Evolutionary conservation across 2,113 vertebrate genomes (phyloP), one percentile per base, ranked within the genome.

Genomic region (Lutjanus erythropterus): DNA sequence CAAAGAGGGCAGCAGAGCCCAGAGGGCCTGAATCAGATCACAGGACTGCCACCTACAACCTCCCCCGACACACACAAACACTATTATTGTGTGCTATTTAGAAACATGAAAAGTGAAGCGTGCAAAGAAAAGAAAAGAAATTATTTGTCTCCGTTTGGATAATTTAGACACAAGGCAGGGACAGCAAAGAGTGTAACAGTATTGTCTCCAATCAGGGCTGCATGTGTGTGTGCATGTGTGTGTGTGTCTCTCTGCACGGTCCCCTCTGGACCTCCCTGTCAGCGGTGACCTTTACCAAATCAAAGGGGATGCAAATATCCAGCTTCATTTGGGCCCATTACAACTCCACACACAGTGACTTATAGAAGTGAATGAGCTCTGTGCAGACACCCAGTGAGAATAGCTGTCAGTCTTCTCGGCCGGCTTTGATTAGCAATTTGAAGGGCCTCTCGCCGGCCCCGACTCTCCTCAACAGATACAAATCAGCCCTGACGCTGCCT

Each of bases 261-360:
- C 73, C 80, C 83, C 81, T 14, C 59, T 29, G 77, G 91, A 83
- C 78, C 67, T 52, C 27, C 44, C 84, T 91, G 92, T 92, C 91
- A 94, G 83, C 35, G 5, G 23, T 92, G 93, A 93, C 93, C 92
- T 94, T 94, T 92, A 82, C 66, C 55, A 84, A 88, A 87, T 89
- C 82, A 91, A 92, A 94, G 84, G 80, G 82, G 86, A 92, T 93
- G 93, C 92, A 91, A 91, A 94, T 92, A 80, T 72, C 74, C 84
- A 47, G 89, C 89, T 90, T 90, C 82, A 88, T 91, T 91, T 92
- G 64, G 85, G 80, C 49, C 80, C 25, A 71, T 86, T 86, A 89
- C 73, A 80, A 56, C 77, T 82, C 44, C 76, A 78, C 81, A 71
- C 77, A 61, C 84, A 77, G 41, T 16, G 53, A 33, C 75, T 71